A percentile compares a stretch with the other conserved stretches of the same genome.
Evolutionary conservation across 2,797 vertebrate genomes (phyloP).

Genomic region (Pipistrellus pipistrellus): DNA sequence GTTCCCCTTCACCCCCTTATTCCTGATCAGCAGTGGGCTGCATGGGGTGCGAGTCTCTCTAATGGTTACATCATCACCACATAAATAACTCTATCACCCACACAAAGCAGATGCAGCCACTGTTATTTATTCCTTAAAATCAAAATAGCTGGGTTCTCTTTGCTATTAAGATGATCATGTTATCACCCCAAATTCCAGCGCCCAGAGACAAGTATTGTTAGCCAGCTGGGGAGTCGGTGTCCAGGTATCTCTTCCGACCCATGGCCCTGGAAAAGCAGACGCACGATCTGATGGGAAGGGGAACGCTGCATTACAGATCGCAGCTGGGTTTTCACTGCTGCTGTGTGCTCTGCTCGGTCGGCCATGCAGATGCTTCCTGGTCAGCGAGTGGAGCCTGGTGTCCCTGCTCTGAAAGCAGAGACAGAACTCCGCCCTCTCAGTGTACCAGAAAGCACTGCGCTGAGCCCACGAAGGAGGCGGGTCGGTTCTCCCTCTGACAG

Average conservation of each 20-base stretch:
- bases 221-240: not conserved
- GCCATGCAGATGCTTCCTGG: not conserved
- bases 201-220: not conserved
- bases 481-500: not conserved
- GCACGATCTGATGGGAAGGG: not conserved
- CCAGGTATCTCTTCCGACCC: not conserved
- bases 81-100: constrained; percentile 64
- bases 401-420: not conserved
- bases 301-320: not conserved
- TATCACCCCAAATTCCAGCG: not conserved
- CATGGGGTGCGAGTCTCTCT: not conserved
- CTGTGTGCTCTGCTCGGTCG: not conserved
- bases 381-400: not conserved
- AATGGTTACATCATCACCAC: constrained; percentile 51
- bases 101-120: not conserved
- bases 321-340: no score
- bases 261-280: not conserved
- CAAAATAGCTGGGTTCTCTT: constrained; percentile 66
- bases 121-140: constrained; percentile 56
- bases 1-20: not conserved
- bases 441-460: not conserved
- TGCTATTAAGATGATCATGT: constrained; percentile 66
- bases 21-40: not conserved
- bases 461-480: not conserved
- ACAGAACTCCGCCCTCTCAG: not conserved